phyloP scores from a whole-genome alignment of 1,140 invertebrate species.

The Cherax destructor region DNA sequence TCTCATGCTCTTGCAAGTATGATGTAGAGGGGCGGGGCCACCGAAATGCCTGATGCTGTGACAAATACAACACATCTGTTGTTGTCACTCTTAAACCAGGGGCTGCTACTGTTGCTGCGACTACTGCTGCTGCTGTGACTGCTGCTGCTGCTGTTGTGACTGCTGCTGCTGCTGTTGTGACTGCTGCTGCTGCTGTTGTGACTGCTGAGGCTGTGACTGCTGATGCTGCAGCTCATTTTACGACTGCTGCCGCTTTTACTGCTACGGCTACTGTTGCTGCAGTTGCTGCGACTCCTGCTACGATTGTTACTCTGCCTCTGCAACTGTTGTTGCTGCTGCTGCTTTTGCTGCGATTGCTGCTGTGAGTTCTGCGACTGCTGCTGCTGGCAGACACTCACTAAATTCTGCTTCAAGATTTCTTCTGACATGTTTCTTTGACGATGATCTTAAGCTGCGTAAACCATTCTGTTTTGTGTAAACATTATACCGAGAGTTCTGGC shows the following conservation, averaged over 20 bases:
- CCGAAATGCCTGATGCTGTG: not conserved
- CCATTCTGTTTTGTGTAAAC: too few species aligned
- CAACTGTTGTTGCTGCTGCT: not conserved
- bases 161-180: not conserved
- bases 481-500: too few species aligned
- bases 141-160: not conserved
- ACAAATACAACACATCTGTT: conserved; percentile 21
- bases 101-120: not conserved
- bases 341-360: too few species aligned
- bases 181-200: too few species aligned
- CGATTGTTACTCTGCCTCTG: not conserved
- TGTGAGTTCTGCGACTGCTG: not conserved
- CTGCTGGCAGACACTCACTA: not conserved
- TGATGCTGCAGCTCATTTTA: not conserved
- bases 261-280: too few species aligned
- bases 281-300: too few species aligned
- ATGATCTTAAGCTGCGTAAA: too few species aligned
- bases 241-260: not conserved
- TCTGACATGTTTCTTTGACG: too few species aligned
- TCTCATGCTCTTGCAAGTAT: not conserved
- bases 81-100: not conserved
- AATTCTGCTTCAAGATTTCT: too few species aligned
- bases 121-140: not conserved
- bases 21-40: not conserved
- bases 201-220: not conserved